Conservation (phyloP, 92 coral and sea anemone genomes). For the Porites cylindrica region DNA sequence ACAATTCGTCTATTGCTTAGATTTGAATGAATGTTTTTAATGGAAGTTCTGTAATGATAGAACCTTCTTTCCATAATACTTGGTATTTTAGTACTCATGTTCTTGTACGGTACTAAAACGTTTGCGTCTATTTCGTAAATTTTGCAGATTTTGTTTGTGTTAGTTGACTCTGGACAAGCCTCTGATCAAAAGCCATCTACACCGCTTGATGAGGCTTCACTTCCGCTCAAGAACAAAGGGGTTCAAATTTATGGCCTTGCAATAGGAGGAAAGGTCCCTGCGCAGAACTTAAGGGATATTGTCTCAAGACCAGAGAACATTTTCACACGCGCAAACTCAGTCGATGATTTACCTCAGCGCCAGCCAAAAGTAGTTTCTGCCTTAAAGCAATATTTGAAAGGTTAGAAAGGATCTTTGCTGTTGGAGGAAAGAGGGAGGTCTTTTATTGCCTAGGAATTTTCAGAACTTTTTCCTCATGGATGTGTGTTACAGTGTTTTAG, state of each 20-base stretch:
- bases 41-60: too few relatives aligned
- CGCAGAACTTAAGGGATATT: conserved; percentile 58
- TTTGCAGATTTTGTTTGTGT: conserved; percentile 64
- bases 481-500: too few relatives aligned
- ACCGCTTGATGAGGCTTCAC: conserved; percentile 59
- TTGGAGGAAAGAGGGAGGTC: neutral
- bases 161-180: conserved; percentile 69
- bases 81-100: neutral
- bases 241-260: conserved; percentile 66
- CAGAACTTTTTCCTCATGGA: too few relatives aligned
- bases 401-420: neutral
- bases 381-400: conserved; percentile 58
- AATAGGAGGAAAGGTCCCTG: conserved; percentile 51
- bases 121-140: neutral
- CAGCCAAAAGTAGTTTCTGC: conserved; percentile 38
- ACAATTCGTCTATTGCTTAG: too few relatives aligned
- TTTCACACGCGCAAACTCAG: conserved; percentile 30
- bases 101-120: neutral
- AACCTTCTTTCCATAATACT: too few relatives aligned
- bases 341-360: conserved; percentile 46
- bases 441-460: too few relatives aligned
- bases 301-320: conserved; percentile 59
- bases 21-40: too few relatives aligned
- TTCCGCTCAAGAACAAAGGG: conserved; percentile 62
- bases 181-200: conserved; percentile 62